phyloP scores from a whole-genome alignment of 2,888 invertebrate genomes.

The Euspilapteryx auroguttella region DNA sequence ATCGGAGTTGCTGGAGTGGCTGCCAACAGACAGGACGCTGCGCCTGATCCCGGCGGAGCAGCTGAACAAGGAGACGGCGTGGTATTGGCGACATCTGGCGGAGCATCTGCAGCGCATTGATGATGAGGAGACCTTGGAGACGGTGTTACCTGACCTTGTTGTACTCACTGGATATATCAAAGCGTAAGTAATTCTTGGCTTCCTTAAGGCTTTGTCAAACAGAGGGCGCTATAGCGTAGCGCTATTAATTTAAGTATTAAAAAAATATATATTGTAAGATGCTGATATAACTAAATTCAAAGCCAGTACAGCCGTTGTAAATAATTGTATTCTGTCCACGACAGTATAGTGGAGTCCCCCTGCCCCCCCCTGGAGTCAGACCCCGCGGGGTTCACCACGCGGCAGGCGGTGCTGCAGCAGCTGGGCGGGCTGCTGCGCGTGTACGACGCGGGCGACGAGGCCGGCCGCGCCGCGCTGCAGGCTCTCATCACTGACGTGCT shows the following conservation, averaged over 20 bases:
- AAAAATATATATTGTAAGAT: no score
- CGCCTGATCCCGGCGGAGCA: slow-evolving; percentile 45
- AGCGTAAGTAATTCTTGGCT: no score
- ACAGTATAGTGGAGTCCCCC: slow-evolving; percentile 49
- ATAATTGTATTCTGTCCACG: no score
- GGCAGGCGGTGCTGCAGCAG: slow-evolving; percentile 63
- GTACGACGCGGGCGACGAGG: slow-evolving; percentile 63
- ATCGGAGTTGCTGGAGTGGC: slow-evolving; percentile 51
- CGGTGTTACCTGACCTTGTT: slow-evolving; percentile 71
- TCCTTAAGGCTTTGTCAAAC: no score
- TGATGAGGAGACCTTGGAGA: slow-evolving; percentile 60
- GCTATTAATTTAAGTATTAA: no score
- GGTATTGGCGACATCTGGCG: slow-evolving; percentile 56
- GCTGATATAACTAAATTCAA: no score
- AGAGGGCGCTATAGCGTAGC: no score
- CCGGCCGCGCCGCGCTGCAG: slow-evolving; percentile 38
- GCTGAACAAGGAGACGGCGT: slow-evolving; percentile 47
- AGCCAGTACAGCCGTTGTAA: no score
- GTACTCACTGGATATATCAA: slow-evolving; percentile 73
- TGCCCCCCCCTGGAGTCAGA: slow-evolving; percentile 32
- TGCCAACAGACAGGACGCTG: slow-evolving; percentile 36
- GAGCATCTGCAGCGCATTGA: slow-evolving; percentile 43
- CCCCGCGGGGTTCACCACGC: slow-evolving; percentile 35
- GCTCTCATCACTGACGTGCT: slow-evolving; percentile 29
- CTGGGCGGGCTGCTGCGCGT: slow-evolving; percentile 51